These are phyloP conservation scores for Pachycephus smyrnensis DNA, from an alignment of 2,888 invertebrate species.

Conservation along the genomic window DNA sequence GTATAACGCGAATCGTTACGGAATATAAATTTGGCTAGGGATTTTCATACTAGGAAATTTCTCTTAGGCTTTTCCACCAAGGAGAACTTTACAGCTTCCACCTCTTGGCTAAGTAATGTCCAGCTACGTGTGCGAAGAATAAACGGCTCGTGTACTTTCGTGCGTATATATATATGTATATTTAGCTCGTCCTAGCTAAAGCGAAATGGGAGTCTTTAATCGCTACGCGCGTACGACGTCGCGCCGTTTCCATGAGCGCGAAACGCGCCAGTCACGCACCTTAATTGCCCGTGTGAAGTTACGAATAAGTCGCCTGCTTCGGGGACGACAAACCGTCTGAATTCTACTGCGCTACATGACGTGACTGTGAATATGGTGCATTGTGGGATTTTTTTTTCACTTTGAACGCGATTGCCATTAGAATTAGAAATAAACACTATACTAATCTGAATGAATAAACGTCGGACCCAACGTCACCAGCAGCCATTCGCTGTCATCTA, in stretches of 20 bases:
- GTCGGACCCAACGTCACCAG: neutral
- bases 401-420: neutral
- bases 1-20: neutral
- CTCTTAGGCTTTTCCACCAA: neutral
- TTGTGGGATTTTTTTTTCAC: neutral
- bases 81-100: neutral
- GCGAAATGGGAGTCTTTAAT: slow-evolving; percentile 45
- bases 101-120: neutral
- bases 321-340: neutral
- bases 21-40: neutral
- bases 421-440: neutral
- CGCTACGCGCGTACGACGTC: slow-evolving; percentile 32
- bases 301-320: neutral
- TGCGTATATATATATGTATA: neutral
- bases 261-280: slow-evolving; percentile 58
- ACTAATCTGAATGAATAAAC: neutral
- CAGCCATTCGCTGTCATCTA: neutral
- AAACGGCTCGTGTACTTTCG: too few relatives aligned
- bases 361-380: neutral
- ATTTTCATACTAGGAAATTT: neutral
- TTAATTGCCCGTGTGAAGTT: slow-evolving; percentile 53
- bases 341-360: neutral
- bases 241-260: slow-evolving; percentile 45
- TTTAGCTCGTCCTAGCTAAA: neutral
- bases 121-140: neutral